Conservation (phyloP, 2,113 vertebrate genomes). For the Gallinago jamesoni region DNA sequence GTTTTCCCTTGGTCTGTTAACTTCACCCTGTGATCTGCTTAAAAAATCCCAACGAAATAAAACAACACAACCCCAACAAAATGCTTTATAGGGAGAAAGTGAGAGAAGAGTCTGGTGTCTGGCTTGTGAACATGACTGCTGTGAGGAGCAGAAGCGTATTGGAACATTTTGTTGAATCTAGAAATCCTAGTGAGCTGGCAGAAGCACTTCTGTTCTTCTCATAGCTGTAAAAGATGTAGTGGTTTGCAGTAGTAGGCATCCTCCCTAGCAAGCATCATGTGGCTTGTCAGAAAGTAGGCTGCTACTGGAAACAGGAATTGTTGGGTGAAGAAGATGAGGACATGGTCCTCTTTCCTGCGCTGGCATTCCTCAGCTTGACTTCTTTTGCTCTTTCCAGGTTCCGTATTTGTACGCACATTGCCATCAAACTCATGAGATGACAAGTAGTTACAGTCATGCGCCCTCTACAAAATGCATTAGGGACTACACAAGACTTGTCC, state of each 20-base stretch:
- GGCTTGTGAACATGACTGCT: neutral
- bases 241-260: neutral
- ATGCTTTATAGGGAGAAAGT: neutral
- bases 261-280: neutral
- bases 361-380: slow-evolving; percentile 28
- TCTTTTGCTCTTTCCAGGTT: slow-evolving; percentile 11
- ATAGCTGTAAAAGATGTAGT: neutral
- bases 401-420: neutral
- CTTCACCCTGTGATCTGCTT: neutral
- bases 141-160: neutral
- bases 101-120: neutral
- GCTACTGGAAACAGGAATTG: neutral
- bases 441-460: neutral
- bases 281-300: slow-evolving; percentile 8
- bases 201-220: neutral
- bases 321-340: neutral
- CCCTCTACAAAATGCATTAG: neutral
- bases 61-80: neutral
- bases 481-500: neutral
- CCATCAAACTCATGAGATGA: neutral
- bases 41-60: neutral
- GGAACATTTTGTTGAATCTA: neutral
- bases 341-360: neutral
- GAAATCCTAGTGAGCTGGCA: neutral
- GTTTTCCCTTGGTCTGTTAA: neutral